phyloP scores from a whole-genome alignment of 2,888 invertebrate genomes.

The Pheosia gnoma region DNA sequence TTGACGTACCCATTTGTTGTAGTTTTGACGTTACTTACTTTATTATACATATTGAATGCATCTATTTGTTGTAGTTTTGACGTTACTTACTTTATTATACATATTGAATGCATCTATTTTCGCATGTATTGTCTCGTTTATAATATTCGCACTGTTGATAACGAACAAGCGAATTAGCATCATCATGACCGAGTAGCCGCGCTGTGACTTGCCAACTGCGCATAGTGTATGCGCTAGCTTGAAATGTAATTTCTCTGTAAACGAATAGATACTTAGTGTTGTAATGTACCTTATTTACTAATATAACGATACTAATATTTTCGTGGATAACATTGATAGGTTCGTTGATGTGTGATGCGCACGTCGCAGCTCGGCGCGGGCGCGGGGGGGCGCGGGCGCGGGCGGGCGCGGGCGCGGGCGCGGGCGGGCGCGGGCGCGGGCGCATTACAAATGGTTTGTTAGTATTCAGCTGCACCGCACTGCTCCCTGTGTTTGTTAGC shows the following conservation, averaged over 20 bases:
- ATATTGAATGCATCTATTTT: slow-evolving; percentile 17
- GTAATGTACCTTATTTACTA: not conserved
- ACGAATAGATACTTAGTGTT: not conserved
- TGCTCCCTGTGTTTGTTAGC: not conserved
- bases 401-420: too few relatives aligned
- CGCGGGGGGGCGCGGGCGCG: too few relatives aligned
- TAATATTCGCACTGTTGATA: not conserved
- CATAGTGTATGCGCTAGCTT: not conserved
- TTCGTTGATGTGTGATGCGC: too few relatives aligned
- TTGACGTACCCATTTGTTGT: slow-evolving; percentile 14
- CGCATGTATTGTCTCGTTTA: slow-evolving; percentile 7
- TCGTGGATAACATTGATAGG: too few relatives aligned
- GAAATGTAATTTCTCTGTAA: not conserved
- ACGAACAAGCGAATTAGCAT: slow-evolving; percentile 4
- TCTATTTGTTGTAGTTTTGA: slow-evolving; percentile 16
- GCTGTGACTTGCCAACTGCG: not conserved
- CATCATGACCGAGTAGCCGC: not conserved
- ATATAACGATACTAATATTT: too few relatives aligned
- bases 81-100: slow-evolving; percentile 10
- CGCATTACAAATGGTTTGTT: too few relatives aligned
- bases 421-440: too few relatives aligned
- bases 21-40: slow-evolving; percentile 9
- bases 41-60: slow-evolving; percentile 11
- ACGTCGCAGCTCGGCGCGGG: too few relatives aligned
- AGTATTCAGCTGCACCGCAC: not conserved